A percentile compares a stretch with the other conserved stretches of the same genome.
phyloP scores from a whole-genome alignment of 2,113 vertebrate genomes.

The Ellobius talpinus region DNA sequence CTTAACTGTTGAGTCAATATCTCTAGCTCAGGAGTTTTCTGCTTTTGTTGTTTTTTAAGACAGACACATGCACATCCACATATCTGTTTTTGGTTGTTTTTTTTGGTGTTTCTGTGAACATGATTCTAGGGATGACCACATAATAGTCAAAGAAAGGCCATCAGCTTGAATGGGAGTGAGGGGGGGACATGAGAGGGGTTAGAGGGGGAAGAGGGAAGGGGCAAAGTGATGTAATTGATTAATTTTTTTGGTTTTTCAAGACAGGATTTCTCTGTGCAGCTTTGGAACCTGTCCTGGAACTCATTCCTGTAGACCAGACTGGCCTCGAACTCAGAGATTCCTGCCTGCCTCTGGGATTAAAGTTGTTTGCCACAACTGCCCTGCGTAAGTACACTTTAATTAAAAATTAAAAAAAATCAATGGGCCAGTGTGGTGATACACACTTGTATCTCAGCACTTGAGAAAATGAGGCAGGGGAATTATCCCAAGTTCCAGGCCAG shows the following conservation, averaged over 20 bases:
- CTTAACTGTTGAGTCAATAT: background rate
- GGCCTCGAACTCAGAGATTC: background rate
- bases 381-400: background rate
- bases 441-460: background rate
- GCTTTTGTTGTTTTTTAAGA: background rate
- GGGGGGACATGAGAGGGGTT: background rate
- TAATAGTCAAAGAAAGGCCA: background rate
- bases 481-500: background rate
- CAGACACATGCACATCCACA: background rate
- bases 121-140: background rate
- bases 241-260: background rate
- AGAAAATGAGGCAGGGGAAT: background rate
- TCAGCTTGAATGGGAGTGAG: background rate
- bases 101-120: background rate
- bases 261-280: background rate
- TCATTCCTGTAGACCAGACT: background rate
- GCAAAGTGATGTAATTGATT: background rate
- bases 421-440: background rate
- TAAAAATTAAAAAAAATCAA: background rate
- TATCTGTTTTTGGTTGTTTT: background rate
- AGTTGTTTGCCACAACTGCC: background rate
- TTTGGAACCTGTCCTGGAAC: background rate
- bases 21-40: background rate
- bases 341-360: background rate
- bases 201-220: no score